Percentiles rank a stretch among this genome's conserved stretches.
Conservation (phyloP, 2,888 invertebrate species). For the Aquatica leii region DNA sequence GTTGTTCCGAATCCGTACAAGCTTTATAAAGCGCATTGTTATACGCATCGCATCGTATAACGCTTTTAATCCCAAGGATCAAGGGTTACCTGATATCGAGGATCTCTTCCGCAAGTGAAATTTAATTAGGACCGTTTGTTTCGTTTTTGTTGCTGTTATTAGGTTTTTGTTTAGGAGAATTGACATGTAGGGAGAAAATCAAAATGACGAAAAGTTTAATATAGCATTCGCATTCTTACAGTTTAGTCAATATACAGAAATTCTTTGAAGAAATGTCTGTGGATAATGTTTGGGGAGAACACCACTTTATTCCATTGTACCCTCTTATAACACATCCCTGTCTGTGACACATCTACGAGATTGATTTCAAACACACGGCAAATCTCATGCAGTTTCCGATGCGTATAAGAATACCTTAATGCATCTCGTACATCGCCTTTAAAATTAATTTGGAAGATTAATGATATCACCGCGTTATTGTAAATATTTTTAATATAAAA, state of each 20-base stretch:
- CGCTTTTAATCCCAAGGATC: conserved; percentile 42
- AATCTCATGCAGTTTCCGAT: conserved; percentile 44
- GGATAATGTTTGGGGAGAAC: conserved; percentile 37
- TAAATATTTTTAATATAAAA: neutral
- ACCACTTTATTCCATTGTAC: conserved; percentile 47
- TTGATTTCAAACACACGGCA: conserved; percentile 51
- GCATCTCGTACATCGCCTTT: neutral
- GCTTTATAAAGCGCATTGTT: conserved; percentile 39
- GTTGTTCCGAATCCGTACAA: conserved; percentile 46
- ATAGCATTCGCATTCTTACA: neutral
- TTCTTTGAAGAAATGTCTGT: conserved; percentile 33
- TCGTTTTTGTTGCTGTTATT: neutral
- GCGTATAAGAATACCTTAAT: conserved; percentile 22
- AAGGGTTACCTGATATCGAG: conserved; percentile 44
- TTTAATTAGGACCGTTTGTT: conserved; percentile 44
- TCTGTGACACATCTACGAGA: conserved; percentile 49
- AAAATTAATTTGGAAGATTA: neutral
- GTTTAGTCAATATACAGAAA: conserved; percentile 29
- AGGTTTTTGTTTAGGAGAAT: neutral
- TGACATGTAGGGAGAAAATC: neutral
- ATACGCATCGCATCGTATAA: conserved; percentile 34
- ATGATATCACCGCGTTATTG: neutral
- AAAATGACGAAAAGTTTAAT: neutral
- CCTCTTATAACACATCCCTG: conserved; percentile 48
- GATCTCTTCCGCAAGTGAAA: conserved; percentile 37